Evolutionary conservation across 1,140 invertebrate species (phyloP).

Genomic region (Drosophila nannoptera): DNA sequence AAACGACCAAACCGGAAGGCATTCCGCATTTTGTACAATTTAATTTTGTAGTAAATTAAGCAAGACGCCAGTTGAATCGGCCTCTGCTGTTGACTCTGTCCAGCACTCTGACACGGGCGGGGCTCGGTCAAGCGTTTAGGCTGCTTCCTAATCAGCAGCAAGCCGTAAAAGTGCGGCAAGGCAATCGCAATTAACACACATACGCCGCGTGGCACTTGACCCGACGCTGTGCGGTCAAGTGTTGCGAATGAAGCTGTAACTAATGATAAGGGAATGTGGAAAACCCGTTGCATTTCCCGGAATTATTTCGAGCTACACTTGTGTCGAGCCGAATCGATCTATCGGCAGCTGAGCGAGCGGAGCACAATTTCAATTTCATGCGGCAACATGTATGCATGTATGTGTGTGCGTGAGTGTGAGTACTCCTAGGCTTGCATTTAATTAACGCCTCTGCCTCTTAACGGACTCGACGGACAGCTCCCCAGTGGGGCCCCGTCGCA

Average conservation of each 20-base stretch:
- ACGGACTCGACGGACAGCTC: constrained; percentile 10
- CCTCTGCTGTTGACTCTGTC: constrained; percentile 35
- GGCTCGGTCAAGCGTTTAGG: constrained; percentile 1
- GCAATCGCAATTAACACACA: constrained; percentile 36
- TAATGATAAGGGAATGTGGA: constrained; percentile 21
- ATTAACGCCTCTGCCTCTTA: constrained; percentile 50
- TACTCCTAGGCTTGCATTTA: constrained; percentile 55
- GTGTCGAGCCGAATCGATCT: background rate
- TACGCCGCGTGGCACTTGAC: constrained; percentile 25
- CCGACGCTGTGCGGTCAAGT: background rate
- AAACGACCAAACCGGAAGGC: constrained; percentile 37
- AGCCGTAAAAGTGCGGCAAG: constrained; percentile 22
- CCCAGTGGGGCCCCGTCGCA: constrained; percentile 25
- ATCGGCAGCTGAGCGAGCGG: too few species aligned
- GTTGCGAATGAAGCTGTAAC: constrained; percentile 38
- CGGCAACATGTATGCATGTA: background rate
- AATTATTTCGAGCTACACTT: constrained; percentile 3
- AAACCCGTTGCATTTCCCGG: too few species aligned
- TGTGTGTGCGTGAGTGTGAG: background rate
- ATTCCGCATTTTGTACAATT: constrained; percentile 51
- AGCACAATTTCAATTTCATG: background rate
- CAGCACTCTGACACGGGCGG: background rate
- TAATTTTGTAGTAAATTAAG: constrained; percentile 64
- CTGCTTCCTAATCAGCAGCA: constrained; percentile 41
- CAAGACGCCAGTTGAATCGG: constrained; percentile 51